Evolutionary conservation across 1,140 invertebrate genomes (phyloP), one percentile per base, ranked within the genome.

Genomic region (Parasteatoda tepidariorum): DNA sequence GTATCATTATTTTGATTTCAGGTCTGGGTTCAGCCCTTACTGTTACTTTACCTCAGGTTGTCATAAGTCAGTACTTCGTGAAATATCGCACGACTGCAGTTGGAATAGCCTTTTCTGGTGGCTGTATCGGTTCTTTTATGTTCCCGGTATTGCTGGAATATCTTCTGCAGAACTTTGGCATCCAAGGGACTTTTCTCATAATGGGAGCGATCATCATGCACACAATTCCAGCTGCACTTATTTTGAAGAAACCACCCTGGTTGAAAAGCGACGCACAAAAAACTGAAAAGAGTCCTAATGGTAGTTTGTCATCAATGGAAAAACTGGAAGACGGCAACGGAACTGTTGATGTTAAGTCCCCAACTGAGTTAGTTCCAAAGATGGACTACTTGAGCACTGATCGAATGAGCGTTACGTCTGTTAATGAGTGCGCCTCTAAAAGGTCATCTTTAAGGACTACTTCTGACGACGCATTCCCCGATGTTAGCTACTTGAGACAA

Each of bases 171-270:
- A 28, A 66, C 11, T 86, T 85, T 70, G 76, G 84, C 2, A 24
- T 87, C 0, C 34, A 84, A 22, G 88, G 88, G 0, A 86, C 87
- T 9, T 85, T 95, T 5, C 88, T 95, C 0, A 89, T 95, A 4
- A 92, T 96, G 89, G 95, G 95, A 6, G 95, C 92, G 22, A 89
- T 96, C 2, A 93, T 94, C 67, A 88, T 96, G 22, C 95, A 96
- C 87, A 94, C 54, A 15, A 71, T 82, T 48, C 78, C 78, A 3
- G 78, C 78, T 2, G 66, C 66, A 13, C 68, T 82, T 31, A 91
- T 95, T 0, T 94, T 94, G 86, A 90, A 93, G 61, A 95, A 95
- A 66, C 83, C 83, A 5, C 48, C 62, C 11, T 84, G 83, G 83
- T 7, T 84, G 13, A 82, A 64, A n/a, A 26, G 7, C 3, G 41